phyloP scores from a whole-genome alignment of 2,113 vertebrate species.

The Pluvialis apricaria region DNA sequence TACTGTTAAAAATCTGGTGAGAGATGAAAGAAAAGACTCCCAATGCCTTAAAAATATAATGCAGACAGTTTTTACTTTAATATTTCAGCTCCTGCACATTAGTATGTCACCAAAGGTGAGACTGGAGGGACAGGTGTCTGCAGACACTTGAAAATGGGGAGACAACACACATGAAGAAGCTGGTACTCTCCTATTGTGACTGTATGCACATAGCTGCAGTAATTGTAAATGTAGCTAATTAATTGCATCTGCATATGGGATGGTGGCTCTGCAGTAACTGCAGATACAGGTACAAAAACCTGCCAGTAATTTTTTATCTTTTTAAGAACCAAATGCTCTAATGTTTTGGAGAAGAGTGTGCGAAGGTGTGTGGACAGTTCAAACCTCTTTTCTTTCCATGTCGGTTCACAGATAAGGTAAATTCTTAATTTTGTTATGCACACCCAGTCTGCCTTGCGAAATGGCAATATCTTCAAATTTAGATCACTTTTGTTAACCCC shows the following conservation, averaged over 20 bases:
- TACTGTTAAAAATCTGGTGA: not conserved
- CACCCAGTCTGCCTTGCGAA: not conserved
- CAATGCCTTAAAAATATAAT: not conserved
- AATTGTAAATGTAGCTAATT: constrained; percentile 28
- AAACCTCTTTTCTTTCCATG: not conserved
- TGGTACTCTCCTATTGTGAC: not conserved
- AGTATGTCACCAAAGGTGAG: constrained; percentile 43
- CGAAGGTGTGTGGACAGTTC: not conserved
- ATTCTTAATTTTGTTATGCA: not conserved
- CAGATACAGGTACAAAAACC: not conserved
- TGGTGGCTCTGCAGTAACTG: not conserved
- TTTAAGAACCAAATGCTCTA: not conserved
- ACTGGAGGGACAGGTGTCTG: constrained; percentile 30
- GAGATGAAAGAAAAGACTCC: not conserved
- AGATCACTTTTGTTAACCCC: not conserved
- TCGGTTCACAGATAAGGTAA: not conserved
- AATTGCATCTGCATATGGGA: constrained; percentile 3
- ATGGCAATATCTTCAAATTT: not conserved
- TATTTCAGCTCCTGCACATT: constrained; percentile 28
- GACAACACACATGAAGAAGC: not conserved
- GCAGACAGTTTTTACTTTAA: not conserved
- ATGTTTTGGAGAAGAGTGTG: not conserved
- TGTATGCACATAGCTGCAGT: not conserved
- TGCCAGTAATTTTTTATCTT: not conserved
- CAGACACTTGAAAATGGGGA: constrained; percentile 10